A percentile compares a stretch with the other conserved stretches of the same genome.
These are phyloP conservation scores for Odontamblyopus lacepedii DNA, from an alignment of 2,797 vertebrate genomes.

Conservation along the genomic window DNA sequence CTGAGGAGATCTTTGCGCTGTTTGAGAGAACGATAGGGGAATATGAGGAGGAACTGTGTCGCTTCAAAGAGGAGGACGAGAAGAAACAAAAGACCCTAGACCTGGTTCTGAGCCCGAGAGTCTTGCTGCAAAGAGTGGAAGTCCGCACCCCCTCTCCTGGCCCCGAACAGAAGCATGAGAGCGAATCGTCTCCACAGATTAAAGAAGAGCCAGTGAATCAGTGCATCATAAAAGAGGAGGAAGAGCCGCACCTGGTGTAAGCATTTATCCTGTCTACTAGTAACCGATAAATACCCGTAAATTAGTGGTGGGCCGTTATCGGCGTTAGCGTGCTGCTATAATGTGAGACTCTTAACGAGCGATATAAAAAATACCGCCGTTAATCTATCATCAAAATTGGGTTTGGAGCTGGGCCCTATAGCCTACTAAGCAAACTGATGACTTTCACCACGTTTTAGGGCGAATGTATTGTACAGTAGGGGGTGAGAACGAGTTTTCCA, in stretches of 20 bases:
- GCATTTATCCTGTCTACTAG: background rate
- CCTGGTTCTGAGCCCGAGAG: background rate
- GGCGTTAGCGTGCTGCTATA: too few species aligned
- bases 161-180: background rate
- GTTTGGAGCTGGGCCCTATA: too few species aligned
- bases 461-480: too few species aligned
- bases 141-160: background rate
- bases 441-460: too few species aligned
- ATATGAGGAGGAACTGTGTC: background rate
- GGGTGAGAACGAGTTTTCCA: too few species aligned
- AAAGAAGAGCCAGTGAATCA: background rate
- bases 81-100: background rate
- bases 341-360: too few species aligned
- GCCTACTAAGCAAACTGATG: too few species aligned
- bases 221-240: background rate
- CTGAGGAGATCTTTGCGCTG: background rate
- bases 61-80: background rate
- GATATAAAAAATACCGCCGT: too few species aligned
- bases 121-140: background rate
- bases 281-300: too few species aligned
- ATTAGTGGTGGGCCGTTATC: too few species aligned
- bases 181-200: background rate
- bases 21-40: background rate
- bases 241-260: background rate
- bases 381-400: too few species aligned